Evolutionary conservation across 2,113 vertebrate species (phyloP), one percentile per base, ranked within the genome.

Genomic region (Phaethornis superciliosus): DNA sequence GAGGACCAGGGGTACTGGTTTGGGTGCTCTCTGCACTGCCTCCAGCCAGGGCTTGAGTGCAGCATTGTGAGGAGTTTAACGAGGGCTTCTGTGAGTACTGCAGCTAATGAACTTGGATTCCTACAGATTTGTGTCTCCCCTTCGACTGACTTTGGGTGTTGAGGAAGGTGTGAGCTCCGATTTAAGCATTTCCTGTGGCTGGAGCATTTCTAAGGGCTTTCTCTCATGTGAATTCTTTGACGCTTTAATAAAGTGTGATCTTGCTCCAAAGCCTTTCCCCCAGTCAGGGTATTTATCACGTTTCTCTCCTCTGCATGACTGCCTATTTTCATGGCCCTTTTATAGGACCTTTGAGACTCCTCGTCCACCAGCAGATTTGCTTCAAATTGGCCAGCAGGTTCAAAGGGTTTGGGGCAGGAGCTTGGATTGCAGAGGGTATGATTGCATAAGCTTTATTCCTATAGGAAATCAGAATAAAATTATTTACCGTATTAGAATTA

Each of bases 231-330:
- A 83, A 47, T 86, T 90, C 71, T 52, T 59, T 92, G 85, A 7
- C 35, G 28, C 83, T 92, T 88, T 86, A 93, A 52, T 81, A 68
- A 91, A 56, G 88, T 93, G 68, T 86, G 92, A 93, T 75, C 88
- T 96, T 56, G 12, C 60, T 35, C 42, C 0, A 0, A 55, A 85
- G 76, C 68, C 76, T 63, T 96, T 86, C 20, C 68, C 71, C 69
- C 47, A 42, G 16, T 42, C 88, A 52, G 76, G 62, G 26, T 46
- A 37, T 95, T 96, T 63, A 33, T 51, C 80, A 51, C 42, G 28
- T 81, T 95, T 92, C 72, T 92, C 47, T 83, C 76, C 68, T 74
- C 55, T 47, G 44, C 44, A 49, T 0, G 18, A 55, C 81, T 90
- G 85, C 72, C 56, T 86, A 0, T 94, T 96, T 88, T 78, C 60